Percentiles rank a stretch among this genome's conserved stretches.
phyloP scores from a whole-genome alignment of 2,797 vertebrate species.

The Molothrus aeneus region DNA sequence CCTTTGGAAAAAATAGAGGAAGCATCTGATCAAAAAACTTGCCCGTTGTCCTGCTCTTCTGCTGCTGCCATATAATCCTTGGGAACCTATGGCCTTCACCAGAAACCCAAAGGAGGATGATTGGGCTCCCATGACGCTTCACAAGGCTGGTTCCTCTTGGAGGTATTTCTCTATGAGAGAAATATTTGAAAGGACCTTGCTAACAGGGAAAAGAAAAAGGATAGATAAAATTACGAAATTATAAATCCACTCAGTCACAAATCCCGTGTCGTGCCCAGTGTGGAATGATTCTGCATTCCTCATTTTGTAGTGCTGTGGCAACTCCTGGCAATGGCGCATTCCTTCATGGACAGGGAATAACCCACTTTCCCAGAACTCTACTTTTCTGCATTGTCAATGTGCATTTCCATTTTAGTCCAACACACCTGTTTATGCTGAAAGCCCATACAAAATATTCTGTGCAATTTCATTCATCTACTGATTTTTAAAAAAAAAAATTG shows the following conservation, averaged over 20 bases:
- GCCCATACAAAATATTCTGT: background rate
- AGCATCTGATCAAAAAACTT: conserved; percentile 58
- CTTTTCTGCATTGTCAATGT: background rate
- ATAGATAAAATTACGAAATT: background rate
- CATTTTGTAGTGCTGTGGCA: background rate
- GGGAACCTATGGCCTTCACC: background rate
- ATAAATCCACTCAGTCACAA: background rate
- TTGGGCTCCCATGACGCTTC: background rate
- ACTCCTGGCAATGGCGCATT: background rate
- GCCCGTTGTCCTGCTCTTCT: conserved; percentile 19
- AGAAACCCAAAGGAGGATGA: conserved; percentile 5
- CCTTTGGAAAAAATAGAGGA: conserved; percentile 61
- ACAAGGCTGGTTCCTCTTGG: background rate
- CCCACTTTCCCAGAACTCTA: background rate
- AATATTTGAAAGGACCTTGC: background rate
- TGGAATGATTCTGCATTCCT: background rate
- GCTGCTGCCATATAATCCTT: background rate
- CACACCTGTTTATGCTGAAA: background rate
- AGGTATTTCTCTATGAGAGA: background rate
- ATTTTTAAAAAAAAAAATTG: background rate
- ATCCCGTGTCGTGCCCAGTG: background rate
- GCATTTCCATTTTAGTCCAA: background rate
- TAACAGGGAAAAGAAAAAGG: background rate
- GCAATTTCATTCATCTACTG: background rate
- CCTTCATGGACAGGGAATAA: background rate